These are phyloP conservation scores for Aphyosemion australe DNA, from an alignment of 2,113 vertebrate genomes.

Conservation along the genomic window DNA sequence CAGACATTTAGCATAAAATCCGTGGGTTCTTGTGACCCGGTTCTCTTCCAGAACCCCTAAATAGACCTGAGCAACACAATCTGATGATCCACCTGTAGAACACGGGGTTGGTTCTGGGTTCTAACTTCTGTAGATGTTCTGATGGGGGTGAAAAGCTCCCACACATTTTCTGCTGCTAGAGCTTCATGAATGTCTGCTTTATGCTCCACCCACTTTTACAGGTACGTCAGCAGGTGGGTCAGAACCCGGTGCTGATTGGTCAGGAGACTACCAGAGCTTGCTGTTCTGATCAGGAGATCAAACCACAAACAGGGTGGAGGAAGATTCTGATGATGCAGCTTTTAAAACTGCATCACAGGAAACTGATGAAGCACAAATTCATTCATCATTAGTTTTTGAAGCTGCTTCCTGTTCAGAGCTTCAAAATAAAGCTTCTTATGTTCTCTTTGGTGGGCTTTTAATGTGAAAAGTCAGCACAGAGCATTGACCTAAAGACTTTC, in stretches of 20 bases:
- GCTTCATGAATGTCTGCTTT: not conserved
- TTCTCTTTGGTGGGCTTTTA: not conserved
- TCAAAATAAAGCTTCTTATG: not conserved
- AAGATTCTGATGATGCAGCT: too few species aligned
- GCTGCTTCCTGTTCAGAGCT: not conserved
- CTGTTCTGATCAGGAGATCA: too few species aligned
- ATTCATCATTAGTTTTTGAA: not conserved
- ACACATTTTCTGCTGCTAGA: too few species aligned
- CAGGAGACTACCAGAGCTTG: not conserved
- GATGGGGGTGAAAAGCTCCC: too few species aligned
- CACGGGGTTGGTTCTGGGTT: too few species aligned
- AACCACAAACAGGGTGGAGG: too few species aligned
- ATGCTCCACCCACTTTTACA: conserved; percentile 25
- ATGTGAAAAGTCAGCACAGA: not conserved
- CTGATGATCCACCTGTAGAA: not conserved
- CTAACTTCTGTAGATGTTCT: too few species aligned
- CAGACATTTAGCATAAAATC: too few species aligned
- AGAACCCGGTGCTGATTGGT: not conserved
- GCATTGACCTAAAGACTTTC: not conserved
- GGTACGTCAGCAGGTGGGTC: not conserved
- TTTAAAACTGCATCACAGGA: too few species aligned
- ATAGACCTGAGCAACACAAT: conserved; percentile 3
- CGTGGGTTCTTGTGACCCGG: too few species aligned
- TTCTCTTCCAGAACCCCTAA: not conserved
- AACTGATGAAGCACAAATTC: too few species aligned